Base-by-base conservation (phyloP, 2,888 invertebrate genomes). In the Eupeodes luniger region DNA sequence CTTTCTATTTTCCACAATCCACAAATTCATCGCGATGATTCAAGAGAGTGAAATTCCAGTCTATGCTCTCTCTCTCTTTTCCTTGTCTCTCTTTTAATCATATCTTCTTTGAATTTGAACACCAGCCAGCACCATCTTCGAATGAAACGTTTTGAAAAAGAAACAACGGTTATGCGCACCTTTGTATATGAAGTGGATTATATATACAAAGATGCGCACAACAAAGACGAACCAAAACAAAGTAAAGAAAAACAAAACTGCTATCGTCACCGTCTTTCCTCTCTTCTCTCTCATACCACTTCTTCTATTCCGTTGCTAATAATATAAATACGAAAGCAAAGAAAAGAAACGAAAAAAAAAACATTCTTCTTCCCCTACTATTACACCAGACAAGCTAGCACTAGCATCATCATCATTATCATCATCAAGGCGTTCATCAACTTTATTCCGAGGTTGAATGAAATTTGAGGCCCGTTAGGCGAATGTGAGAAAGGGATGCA, bases 141-240 rank as follows among this genome's bases (percentile, higher is more conserved):
- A 66, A 1, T 1, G 88, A 75, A 84, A 87, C 64, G 57, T 44
- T 27, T 51, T 74, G 80, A 44, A 64, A 27, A 69, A 11, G 36
- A 61, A 61, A 36, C 53, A 36, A 47, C 87, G 83, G 80, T 87
- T 87, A 80, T 83, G 88, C 88, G 88, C 88, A 85, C 57, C 36
- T 5, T 36, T 36, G 36, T 36, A 36, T 36, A 36, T 36, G 36
- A 36, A 36, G 6, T 36, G 36, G 36, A 36, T 4, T 36, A 6
- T 36, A 36, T 36, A 36, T 36, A 36, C 36, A 36, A 36, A 5
- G 36, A 80, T 83, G 88, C 88, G 88, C 88, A 85, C 57, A 85
- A 66, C 84, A 70, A 64, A 85, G 75, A 85, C 81, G 81, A 81
- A 88, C 81, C 84, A 88, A 85, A 88, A 88, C 88, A 88, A 85